These are phyloP conservation scores for Ditula angustiorana DNA, from an alignment of 2,888 invertebrate species.

Conservation along the genomic window DNA sequence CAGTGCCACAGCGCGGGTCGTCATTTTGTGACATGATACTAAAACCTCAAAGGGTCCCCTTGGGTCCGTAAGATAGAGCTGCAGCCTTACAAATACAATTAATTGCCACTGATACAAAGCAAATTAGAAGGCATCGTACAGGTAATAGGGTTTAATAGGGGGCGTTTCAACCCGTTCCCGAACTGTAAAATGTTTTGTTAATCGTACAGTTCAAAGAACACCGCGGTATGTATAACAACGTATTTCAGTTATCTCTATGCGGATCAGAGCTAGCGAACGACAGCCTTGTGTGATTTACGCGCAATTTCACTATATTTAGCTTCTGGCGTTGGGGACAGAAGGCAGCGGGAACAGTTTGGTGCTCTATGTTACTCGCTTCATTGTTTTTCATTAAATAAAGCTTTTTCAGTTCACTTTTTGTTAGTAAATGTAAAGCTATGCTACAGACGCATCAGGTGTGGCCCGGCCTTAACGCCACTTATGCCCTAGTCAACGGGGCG, in stretches of 20 bases:
- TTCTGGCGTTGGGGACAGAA: constrained; percentile 42
- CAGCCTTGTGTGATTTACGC: constrained; percentile 51
- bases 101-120: neutral
- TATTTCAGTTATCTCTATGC: constrained; percentile 43
- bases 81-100: too few relatives aligned
- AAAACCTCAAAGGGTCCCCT: neutral
- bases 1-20: neutral
- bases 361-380: too few relatives aligned
- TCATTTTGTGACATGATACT: neutral
- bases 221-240: constrained; percentile 42
- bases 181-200: constrained; percentile 22
- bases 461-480: too few relatives aligned
- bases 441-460: too few relatives aligned
- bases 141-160: neutral
- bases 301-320: constrained; percentile 53
- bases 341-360: constrained; percentile 13
- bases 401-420: too few relatives aligned
- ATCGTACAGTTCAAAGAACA: constrained; percentile 45
- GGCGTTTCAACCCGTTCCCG: neutral
- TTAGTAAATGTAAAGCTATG: too few relatives aligned
- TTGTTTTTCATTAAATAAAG: too few relatives aligned
- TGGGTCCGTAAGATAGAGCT: neutral
- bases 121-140: neutral
- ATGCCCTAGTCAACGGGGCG: too few relatives aligned
- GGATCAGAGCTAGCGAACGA: constrained; percentile 45